Evolutionary conservation across 2,888 invertebrate species (phyloP), one percentile per base, ranked within the genome.

Genomic region (Coelinius sp.): DNA sequence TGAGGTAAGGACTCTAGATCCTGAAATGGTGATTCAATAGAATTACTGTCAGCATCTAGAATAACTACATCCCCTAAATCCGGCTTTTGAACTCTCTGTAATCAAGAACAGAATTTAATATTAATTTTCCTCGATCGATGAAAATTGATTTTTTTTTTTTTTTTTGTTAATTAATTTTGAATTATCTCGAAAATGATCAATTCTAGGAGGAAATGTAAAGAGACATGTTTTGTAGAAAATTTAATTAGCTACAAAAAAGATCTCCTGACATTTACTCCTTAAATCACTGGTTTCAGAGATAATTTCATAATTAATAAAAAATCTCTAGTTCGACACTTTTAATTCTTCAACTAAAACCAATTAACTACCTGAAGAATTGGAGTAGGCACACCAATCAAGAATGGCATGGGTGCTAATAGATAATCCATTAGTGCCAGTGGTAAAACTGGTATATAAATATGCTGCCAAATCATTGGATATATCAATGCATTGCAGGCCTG

Each of bases 401-500:
- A 99, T 59, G 99, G 99, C 98, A 99, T 99, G 0, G 99, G 99
- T 12, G 99, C 99, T 80, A 94, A 90, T 78, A 97, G 89, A 88
- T 96, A 96, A 88, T 98, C 98, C 78, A 95, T 93, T 75, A 98
- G 91, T 84, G 94, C 93, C 86, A 93, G 91, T 22, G 98, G 98
- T 83, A 98, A 89, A 79, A 99, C 94, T 67, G 98, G 98, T 88
- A 99, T 98, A 88, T 96, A 99, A 84, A 99, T 96, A 84, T 98
- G 98, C 89, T 99, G 98, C 99, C 99, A 99, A 79, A 94, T 94
- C 97, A 99, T 98, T 0, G 99, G 99, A 88, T 97, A 98, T 49
- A 99, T 92, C 59, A 99, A 93, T 75, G 95, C 93, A 86, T 97
- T 97, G 17, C 97, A 96, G 12, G 98, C 98, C 88, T 98, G 97